Percentiles rank a stretch among this genome's conserved stretches.
Evolutionary conservation across 2,113 vertebrate genomes (phyloP).

Genomic region (Sitta europaea): DNA sequence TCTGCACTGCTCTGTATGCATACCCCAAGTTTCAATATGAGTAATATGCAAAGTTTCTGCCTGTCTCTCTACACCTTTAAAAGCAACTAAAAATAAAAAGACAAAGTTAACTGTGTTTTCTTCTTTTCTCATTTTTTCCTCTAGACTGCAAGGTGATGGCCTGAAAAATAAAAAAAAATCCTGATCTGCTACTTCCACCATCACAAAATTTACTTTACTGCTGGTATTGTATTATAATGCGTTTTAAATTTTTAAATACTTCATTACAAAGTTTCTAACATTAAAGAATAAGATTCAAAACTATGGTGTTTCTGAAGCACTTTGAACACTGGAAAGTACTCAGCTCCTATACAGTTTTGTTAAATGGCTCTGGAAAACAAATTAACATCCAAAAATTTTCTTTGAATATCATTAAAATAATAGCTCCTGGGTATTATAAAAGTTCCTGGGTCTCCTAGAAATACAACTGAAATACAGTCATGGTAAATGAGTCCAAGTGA

Average conservation of each 20-base stretch:
- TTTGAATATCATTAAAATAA: background rate
- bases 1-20: background rate
- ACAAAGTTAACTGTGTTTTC: background rate
- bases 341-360: rapidly evolving
- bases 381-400: background rate
- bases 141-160: background rate
- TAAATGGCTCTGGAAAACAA: background rate
- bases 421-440: background rate
- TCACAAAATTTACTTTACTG: background rate
- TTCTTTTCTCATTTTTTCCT: background rate
- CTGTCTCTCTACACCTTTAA: background rate
- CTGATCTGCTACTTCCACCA: background rate
- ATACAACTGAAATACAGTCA: background rate
- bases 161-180: background rate
- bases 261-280: background rate
- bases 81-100: background rate
- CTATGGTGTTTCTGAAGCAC: background rate
- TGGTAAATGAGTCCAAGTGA: background rate
- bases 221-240: background rate
- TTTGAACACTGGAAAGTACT: background rate
- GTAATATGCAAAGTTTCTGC: background rate
- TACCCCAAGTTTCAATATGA: background rate
- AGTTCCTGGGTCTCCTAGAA: background rate
- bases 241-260: background rate
- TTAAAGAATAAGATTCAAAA: background rate